Conservation (phyloP, 2,888 invertebrate species). For the Branchinecta sandiegonensis region DNA sequence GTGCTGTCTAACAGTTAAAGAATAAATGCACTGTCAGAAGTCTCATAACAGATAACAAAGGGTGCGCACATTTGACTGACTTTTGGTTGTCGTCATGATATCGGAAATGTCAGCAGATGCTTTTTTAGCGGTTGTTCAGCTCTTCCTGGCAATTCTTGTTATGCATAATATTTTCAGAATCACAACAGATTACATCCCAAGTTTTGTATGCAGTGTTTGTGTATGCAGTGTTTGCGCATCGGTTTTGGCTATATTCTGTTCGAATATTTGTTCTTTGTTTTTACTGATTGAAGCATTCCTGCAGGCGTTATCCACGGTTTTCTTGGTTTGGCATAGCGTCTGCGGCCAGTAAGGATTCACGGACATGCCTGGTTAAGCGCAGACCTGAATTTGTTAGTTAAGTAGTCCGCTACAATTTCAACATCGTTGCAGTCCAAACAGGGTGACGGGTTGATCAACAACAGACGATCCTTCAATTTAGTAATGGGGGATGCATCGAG, state of each 20-base stretch:
- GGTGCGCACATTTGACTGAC: too few species aligned
- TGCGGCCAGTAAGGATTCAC: background rate
- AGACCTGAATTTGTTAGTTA: background rate
- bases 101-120: too few species aligned
- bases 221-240: background rate
- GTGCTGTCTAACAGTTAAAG: too few species aligned
- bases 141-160: too few species aligned
- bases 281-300: too few species aligned
- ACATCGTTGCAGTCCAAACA: slow-evolving; percentile 5
- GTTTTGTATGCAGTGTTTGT: background rate
- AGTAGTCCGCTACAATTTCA: too few species aligned
- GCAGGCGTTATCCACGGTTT: background rate
- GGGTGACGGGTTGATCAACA: background rate
- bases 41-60: too few species aligned
- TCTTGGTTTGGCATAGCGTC: slow-evolving; percentile 5
- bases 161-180: too few species aligned
- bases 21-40: too few species aligned
- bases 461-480: background rate
- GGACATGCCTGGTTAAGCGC: background rate
- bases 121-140: too few species aligned
- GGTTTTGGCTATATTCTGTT: background rate
- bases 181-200: background rate
- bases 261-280: background rate
- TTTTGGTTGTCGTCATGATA: too few species aligned
- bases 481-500: background rate